A percentile compares a stretch with the other conserved stretches of the same genome.
Evolutionary conservation across 2,797 vertebrate species (phyloP).

Genomic region (Psittacula derbiana): DNA sequence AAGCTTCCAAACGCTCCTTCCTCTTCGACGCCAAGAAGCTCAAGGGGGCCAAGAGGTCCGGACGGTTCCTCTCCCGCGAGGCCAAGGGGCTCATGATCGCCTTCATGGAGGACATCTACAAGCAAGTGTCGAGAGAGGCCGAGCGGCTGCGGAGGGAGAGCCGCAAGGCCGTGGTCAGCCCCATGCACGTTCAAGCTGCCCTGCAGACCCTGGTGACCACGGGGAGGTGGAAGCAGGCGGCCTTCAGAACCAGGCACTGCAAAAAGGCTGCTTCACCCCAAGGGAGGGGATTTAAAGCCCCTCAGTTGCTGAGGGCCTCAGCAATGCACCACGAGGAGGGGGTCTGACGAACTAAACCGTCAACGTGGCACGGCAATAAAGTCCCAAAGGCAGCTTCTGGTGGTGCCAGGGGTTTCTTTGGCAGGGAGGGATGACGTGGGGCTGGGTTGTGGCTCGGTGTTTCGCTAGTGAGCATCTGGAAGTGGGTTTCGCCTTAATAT

Average conservation of each 20-base stretch:
- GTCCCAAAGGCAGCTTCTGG: neutral
- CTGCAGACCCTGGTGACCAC: neutral
- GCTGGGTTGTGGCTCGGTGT: no score
- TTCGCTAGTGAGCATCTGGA: no score
- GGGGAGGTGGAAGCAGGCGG: neutral
- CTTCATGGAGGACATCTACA: neutral
- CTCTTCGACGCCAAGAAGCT: rapidly evolving
- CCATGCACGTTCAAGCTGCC: rapidly evolving
- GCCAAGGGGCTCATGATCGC: neutral
- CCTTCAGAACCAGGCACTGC: rapidly evolving
- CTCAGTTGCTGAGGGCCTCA: neutral
- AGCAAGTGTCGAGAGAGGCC: neutral
- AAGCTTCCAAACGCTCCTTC: rapidly evolving
- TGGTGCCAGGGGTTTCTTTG: neutral
- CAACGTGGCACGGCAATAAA: rapidly evolving
- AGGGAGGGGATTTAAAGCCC: neutral
- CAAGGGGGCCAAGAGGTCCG: rapidly evolving
- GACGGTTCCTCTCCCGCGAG: neutral
- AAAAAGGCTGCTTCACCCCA: neutral
- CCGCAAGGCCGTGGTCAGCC: rapidly evolving
- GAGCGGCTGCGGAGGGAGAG: neutral
- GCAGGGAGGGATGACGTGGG: neutral
- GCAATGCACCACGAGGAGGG: neutral
- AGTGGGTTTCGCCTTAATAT: rapidly evolving
- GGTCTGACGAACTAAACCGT: rapidly evolving